Percentiles rank a stretch among this genome's conserved stretches.
These are phyloP conservation scores for Eupithecia subfuscata DNA, from an alignment of 2,888 invertebrate species.

Conservation along the genomic window DNA sequence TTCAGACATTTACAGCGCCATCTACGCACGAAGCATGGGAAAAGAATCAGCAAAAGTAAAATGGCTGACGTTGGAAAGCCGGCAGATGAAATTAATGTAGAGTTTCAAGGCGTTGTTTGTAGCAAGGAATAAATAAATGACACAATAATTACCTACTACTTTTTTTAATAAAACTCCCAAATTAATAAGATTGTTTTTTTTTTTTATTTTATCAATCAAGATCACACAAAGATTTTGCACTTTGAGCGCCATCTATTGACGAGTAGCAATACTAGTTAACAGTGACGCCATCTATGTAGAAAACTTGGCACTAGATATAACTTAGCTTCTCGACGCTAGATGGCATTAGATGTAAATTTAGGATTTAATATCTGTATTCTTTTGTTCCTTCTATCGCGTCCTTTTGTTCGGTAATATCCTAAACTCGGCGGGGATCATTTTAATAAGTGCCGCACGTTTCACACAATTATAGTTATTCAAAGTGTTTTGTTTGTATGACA, in stretches of 20 bases:
- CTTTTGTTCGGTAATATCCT: neutral
- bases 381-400: neutral
- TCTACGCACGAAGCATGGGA: conserved; percentile 62
- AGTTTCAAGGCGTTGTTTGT: neutral
- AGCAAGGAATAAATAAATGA: neutral
- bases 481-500: conserved; percentile 12
- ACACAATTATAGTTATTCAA: conserved; percentile 5
- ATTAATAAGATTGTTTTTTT: too few relatives aligned
- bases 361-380: neutral
- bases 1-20: conserved; percentile 65
- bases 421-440: conserved; percentile 27
- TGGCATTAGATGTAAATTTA: neutral
- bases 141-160: neutral
- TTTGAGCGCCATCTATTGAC: conserved; percentile 43
- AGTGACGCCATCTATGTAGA: neutral
- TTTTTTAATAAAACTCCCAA: neutral
- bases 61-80: neutral
- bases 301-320: neutral
- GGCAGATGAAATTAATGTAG: neutral
- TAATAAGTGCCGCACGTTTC: conserved; percentile 17
- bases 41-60: conserved; percentile 24
- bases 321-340: conserved; percentile 2
- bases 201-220: too few relatives aligned
- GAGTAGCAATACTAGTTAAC: conserved; percentile 20
- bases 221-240: too few relatives aligned